Conservation (phyloP, 2,797 vertebrate species). For the Artibeus lituratus region DNA sequence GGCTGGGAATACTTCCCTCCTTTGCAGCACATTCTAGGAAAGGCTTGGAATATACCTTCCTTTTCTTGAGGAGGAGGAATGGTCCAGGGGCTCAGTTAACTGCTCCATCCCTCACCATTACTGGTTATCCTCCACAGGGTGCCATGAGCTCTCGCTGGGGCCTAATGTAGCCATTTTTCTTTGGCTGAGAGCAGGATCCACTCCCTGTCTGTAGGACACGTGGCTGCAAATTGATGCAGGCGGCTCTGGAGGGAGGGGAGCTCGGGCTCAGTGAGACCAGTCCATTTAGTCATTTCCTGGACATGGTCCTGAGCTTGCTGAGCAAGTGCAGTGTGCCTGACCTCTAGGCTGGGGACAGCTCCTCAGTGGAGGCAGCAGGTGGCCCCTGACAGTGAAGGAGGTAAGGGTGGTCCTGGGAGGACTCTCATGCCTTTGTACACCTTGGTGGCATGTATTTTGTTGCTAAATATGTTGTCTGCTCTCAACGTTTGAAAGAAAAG, state of each 20-base stretch:
- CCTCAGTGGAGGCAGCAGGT: not conserved
- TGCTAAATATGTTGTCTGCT: not conserved
- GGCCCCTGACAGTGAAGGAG: not conserved
- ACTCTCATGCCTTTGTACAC: not conserved
- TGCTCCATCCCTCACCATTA: conserved; percentile 53
- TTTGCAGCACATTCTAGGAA: not conserved
- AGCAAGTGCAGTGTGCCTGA: not conserved
- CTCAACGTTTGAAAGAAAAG: not conserved
- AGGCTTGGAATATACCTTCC: not conserved
- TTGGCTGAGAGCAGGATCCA: not conserved
- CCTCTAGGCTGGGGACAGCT: not conserved
- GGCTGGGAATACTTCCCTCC: not conserved
- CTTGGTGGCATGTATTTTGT: not conserved
- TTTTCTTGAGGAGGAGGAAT: not conserved
- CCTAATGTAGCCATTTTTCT: conserved; percentile 44
- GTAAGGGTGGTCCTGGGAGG: not conserved
- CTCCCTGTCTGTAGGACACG: conserved; percentile 44
- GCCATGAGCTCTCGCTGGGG: conserved; percentile 48
- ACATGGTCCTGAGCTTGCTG: not conserved
- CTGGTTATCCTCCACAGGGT: conserved; percentile 41
- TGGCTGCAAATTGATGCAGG: conserved; percentile 6
- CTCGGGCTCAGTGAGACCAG: not conserved
- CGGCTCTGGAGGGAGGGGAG: not conserved
- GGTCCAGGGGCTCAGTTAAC: not conserved
- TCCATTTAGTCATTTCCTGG: not conserved